Evolutionary conservation across 1,140 invertebrate species (phyloP).

Genomic region (Drosophila saltans): DNA sequence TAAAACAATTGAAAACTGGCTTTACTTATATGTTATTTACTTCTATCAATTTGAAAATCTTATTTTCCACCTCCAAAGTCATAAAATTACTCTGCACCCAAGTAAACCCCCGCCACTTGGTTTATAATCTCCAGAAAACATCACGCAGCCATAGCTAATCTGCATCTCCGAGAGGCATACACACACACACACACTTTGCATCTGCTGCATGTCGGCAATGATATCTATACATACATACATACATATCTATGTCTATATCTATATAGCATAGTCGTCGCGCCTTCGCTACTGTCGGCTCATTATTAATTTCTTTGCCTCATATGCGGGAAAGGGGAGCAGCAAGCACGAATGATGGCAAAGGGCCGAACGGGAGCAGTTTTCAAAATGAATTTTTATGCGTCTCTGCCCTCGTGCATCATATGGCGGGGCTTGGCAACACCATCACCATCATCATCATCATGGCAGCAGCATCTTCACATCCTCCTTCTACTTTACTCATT

Average conservation of each 20-base stretch:
- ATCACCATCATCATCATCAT: conserved; percentile 25
- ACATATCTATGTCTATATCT: conserved; percentile 27
- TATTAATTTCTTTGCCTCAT: conserved; percentile 66
- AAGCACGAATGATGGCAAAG: not conserved
- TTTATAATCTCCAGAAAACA: not conserved
- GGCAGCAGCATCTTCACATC: conserved; percentile 29
- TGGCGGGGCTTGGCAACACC: conserved; percentile 22
- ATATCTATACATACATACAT: not conserved
- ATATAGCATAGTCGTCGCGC: conserved; percentile 51
- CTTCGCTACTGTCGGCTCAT: conserved; percentile 58
- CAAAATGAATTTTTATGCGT: conserved; percentile 69
- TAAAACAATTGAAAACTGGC: too few species aligned
- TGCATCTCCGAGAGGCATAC: conserved; percentile 16
- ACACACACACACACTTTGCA: conserved; percentile 22
- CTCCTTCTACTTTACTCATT: conserved; percentile 39
- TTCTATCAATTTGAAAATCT: too few species aligned
- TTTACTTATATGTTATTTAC: too few species aligned
- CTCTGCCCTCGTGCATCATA: conserved; percentile 39
- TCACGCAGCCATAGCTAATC: conserved; percentile 5
- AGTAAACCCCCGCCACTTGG: not conserved
- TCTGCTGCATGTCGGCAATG: not conserved
- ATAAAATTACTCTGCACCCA: not conserved
- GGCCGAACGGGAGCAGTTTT: conserved; percentile 48
- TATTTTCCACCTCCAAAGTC: too few species aligned
- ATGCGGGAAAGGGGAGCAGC: conserved; percentile 33